phyloP scores from a whole-genome alignment of 2,797 vertebrate species.

The Paguma larvata region DNA sequence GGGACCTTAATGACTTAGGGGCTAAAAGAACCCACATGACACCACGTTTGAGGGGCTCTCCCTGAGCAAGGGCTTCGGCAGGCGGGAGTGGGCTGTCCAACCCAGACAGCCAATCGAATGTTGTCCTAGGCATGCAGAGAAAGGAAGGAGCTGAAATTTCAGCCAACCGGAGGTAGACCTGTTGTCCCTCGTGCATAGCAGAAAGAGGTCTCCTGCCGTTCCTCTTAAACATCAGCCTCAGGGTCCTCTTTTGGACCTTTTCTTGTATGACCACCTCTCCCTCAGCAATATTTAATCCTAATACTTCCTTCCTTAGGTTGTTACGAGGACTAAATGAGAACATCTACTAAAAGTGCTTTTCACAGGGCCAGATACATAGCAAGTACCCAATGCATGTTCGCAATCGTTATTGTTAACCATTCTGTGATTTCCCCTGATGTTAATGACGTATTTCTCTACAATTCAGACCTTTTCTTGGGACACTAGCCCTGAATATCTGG shows the following conservation, averaged over 20 bases:
- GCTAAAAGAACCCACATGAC: neutral
- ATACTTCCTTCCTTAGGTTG: neutral
- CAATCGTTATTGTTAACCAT: neutral
- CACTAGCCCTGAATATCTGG: neutral
- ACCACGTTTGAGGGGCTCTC: neutral
- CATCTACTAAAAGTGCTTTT: neutral
- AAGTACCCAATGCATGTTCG: neutral
- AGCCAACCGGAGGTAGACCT: neutral
- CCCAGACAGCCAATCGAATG: neutral
- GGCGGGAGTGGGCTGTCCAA: neutral
- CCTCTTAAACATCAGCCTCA: neutral
- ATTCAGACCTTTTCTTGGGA: neutral
- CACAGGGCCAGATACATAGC: neutral
- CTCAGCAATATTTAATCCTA: neutral
- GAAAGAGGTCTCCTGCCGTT: neutral
- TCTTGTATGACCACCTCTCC: neutral
- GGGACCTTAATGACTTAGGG: neutral
- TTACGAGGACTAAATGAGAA: constrained; percentile 46
- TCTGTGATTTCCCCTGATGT: neutral
- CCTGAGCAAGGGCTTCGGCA: neutral
- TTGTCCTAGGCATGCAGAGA: neutral
- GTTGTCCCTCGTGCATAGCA: neutral
- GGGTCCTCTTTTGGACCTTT: neutral
- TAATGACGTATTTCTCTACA: neutral
- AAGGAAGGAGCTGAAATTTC: neutral